Base-by-base conservation (phyloP, 2,888 invertebrate species). In the Rugalucina vietnamica region DNA sequence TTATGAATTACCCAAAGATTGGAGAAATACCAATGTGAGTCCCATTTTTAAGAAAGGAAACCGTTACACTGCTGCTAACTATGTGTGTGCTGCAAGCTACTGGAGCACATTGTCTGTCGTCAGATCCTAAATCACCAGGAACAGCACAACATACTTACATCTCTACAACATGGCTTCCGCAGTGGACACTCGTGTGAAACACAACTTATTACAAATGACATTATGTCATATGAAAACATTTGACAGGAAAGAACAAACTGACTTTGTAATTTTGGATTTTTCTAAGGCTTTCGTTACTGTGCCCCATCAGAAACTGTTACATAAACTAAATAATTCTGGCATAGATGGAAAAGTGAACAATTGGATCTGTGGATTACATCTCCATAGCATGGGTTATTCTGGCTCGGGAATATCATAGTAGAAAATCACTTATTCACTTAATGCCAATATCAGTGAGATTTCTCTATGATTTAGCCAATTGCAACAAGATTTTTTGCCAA, bases 241-340 rank as follows among this genome's bases (percentile, higher is more conserved):
- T 27, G 80, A 80, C 29, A 39, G 14, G 2, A 70, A 43, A 32
- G 29, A 37, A 57, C 76, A 75, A 36, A 29, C 29, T 14, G 70
- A 80, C 36, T 27, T 69, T 10, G 10, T 37, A 14, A 76, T 75
- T 0, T 24, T 80, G 8, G 75, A 80, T 24, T 79, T 79, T 27
- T 49, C 43, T 24, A 73, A 79, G 32, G 69, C 69, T 14, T 79
- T 79, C 36, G 73, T 71, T 32, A 76, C 65, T 5, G 80, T 75
- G 10, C 54, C 75, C 12, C 75, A 76, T 43, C 8, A 8, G 0
- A 70, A 27, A 69, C 75, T 71, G 21, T 34, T 76, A 12, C 24
- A 70, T 14, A 76, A 76, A 65, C 24, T 32, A 39, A n/a, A 70
- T 0, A 29, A 39, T 39, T 72, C 72, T 60, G 79, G 73, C 27